A percentile compares a stretch with the other conserved stretches of the same genome.
These are phyloP conservation scores for Philaethria dido DNA, from an alignment of 2,888 invertebrate genomes.

Conservation along the genomic window DNA sequence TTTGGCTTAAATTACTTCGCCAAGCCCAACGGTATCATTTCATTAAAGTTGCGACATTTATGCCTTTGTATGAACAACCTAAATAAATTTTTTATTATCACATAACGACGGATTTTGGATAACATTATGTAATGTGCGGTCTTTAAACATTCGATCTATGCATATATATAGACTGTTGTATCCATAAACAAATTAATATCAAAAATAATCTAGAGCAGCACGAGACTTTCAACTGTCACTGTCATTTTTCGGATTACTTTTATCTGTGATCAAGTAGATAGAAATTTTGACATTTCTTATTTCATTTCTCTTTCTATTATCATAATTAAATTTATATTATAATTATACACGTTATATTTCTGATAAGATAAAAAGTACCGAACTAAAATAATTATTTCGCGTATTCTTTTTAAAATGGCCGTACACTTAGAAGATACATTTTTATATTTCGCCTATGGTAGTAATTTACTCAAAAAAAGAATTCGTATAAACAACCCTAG, in stretches of 20 bases:
- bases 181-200: no score
- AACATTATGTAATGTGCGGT: no score
- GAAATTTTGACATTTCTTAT: slow-evolving; percentile 4
- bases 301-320: no score
- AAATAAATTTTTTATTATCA: no score
- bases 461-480: slow-evolving; percentile 91
- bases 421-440: slow-evolving; percentile 74
- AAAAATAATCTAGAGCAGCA: no score
- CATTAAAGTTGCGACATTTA: no score
- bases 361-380: slow-evolving; percentile 9
- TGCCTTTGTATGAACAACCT: no score
- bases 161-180: no score
- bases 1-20: no score
- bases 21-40: no score
- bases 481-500: slow-evolving; percentile 92
- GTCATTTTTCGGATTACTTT: neutral
- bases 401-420: slow-evolving; percentile 42
- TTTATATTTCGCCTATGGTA: slow-evolving; percentile 95
- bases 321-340: neutral
- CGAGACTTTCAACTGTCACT: neutral
- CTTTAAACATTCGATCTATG: no score
- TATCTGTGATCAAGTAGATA: neutral
- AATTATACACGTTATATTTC: neutral
- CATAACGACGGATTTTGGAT: no score
- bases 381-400: neutral